Evolutionary conservation across 2,113 vertebrate genomes (phyloP).

Genomic region (Nanger granti): DNA sequence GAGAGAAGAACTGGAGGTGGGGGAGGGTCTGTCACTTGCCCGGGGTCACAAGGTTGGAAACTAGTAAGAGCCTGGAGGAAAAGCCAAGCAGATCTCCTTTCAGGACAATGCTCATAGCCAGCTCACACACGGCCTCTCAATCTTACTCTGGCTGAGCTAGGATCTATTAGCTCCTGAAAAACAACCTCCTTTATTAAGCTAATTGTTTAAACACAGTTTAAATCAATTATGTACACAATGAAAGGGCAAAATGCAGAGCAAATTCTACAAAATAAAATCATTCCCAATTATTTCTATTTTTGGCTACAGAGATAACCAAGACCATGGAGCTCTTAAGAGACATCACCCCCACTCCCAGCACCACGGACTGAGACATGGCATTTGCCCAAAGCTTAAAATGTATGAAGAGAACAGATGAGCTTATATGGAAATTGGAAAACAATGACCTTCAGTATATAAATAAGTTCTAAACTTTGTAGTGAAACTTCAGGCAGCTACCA

Average conservation of each 20-base stretch:
- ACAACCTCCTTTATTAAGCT: neutral
- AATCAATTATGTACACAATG: neutral
- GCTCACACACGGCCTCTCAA: accelerated
- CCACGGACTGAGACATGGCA: neutral
- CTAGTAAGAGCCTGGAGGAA: neutral
- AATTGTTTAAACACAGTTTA: neutral
- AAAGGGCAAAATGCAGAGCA: neutral
- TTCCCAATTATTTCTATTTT: neutral
- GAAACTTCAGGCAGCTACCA: neutral
- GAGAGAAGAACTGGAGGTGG: neutral
- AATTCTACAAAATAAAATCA: neutral
- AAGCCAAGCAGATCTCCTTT: neutral
- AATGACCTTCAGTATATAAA: neutral
- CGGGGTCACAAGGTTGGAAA: neutral
- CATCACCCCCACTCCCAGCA: neutral
- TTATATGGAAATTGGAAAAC: neutral
- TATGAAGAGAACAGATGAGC: neutral
- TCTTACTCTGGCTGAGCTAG: neutral
- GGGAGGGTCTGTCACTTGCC: neutral
- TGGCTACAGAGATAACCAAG: neutral
- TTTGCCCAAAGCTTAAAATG: neutral
- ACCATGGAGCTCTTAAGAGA: neutral
- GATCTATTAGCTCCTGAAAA: neutral
- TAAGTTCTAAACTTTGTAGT: neutral
- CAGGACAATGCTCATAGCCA: neutral